Evolutionary conservation across 2,113 vertebrate genomes (phyloP), one percentile per base, ranked within the genome.

Genomic region (Gymnogyps californianus): DNA sequence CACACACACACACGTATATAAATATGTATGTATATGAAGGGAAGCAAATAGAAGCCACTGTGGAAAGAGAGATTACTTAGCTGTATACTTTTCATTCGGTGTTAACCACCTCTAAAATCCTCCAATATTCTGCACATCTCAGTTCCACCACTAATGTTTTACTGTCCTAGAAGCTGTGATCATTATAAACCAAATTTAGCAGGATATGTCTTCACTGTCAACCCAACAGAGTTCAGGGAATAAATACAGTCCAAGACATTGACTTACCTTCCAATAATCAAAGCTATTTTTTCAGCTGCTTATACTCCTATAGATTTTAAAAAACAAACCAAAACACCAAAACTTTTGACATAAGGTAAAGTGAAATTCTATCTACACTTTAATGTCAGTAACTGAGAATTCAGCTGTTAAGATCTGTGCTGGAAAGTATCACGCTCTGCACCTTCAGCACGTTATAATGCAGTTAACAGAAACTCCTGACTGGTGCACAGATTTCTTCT

Each of bases 1-100:
- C 5, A 16, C 24, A 4, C 6, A 21, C 24, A 57, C 13, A 70
- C 0, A 7, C 0, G 6, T 10, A 16, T 1, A 5, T 3, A 54
- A 18, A 36, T 4, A 1, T 8, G 11, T 7, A 29, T 10, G 8
- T 13, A 18, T 4, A 5, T 20, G 52, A 46, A 77, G 52, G 44
- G 49, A 38, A 47, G 17, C 58, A 47, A 84, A 24, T 0, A 44
- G 16, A 62, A 93, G 65, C 6, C n/a, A 22, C 55, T 25, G 31
- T 29, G 64, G 69, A 29, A 59, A 46, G 47, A 46, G 47, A 74
- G 28, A 4, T 46, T n/a, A 31, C 38, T 51, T 10, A 26, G 19
- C 52, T 59, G 25, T 7, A 7, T 17, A 52, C 36, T 71, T 76
- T 47, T 44, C 38, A 21, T 66, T 74, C 44, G 80, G 22, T 25